These are phyloP conservation scores for Sitta carolinensis DNA, from an alignment of 2,797 vertebrate species.

Conservation along the genomic window DNA sequence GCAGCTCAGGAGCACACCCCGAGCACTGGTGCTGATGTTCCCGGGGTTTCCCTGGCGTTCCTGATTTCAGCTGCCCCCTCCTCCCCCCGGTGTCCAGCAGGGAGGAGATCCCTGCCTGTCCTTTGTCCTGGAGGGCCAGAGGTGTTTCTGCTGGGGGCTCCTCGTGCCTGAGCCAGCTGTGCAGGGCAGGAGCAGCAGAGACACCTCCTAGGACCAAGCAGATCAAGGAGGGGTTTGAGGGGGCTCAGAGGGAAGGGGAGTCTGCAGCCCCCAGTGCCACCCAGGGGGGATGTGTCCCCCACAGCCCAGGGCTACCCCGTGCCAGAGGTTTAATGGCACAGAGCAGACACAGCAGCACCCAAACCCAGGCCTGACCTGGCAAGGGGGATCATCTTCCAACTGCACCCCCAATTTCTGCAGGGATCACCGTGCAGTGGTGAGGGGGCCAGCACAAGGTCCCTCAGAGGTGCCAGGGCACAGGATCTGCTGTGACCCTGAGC, in stretches of 20 bases:
- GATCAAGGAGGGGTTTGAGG: background rate
- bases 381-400: background rate
- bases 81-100: background rate
- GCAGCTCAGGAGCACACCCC: accelerated
- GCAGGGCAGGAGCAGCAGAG: background rate
- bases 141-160: background rate
- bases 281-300: accelerated
- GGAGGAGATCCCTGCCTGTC: background rate
- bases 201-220: background rate
- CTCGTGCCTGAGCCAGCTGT: accelerated
- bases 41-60: background rate
- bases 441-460: background rate
- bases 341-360: background rate
- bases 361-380: background rate
- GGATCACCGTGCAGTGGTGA: accelerated
- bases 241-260: background rate
- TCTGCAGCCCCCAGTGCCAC: background rate
- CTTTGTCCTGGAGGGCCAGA: background rate
- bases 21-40: background rate
- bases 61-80: background rate
- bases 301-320: accelerated
- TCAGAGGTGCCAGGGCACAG: background rate
- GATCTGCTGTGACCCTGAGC: background rate
- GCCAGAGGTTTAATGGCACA: background rate
- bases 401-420: background rate